phyloP scores from a whole-genome alignment of 1,140 invertebrate species.

The Pseudomyrmex cubaensis region DNA sequence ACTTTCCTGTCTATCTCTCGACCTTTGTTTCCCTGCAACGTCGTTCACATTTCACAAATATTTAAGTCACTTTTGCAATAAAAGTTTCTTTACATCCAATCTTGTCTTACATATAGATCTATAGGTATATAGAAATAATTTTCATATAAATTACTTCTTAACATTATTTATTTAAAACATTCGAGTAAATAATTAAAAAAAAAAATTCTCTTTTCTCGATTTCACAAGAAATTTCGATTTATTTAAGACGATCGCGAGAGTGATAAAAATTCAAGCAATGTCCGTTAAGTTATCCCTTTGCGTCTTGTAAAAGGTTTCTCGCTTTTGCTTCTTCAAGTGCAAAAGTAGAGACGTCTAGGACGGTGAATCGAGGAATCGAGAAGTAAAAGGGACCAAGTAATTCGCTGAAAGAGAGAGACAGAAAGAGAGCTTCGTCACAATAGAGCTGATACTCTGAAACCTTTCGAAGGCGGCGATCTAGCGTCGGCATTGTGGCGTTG shows the following conservation, averaged over 20 bases:
- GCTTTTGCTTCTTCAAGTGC: not conserved
- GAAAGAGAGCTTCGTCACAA: slow-evolving; percentile 43
- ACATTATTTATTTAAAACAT: too few species aligned
- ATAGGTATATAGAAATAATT: too few species aligned
- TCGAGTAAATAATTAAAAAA: too few species aligned
- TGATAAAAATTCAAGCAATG: slow-evolving; percentile 48
- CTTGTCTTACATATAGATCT: too few species aligned
- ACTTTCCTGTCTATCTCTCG: too few species aligned
- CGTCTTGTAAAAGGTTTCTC: slow-evolving; percentile 20
- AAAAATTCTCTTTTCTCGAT: too few species aligned
- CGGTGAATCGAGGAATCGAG: not conserved
- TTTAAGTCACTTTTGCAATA: too few species aligned
- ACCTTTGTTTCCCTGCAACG: too few species aligned
- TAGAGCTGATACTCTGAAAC: slow-evolving; percentile 60
- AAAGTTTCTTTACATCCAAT: too few species aligned
- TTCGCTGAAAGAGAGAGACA: slow-evolving; percentile 55
- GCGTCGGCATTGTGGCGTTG: slow-evolving; percentile 69
- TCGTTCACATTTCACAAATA: too few species aligned
- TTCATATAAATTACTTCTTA: too few species aligned
- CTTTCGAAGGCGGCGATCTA: slow-evolving; percentile 65
- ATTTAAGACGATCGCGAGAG: not conserved
- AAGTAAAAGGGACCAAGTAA: slow-evolving; percentile 54
- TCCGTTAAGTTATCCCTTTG: slow-evolving; percentile 53
- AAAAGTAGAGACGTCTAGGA: slow-evolving; percentile 4
- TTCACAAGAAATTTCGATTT: not conserved